Evolutionary conservation across 2,113 vertebrate species (phyloP).

Genomic region (Parus major): DNA sequence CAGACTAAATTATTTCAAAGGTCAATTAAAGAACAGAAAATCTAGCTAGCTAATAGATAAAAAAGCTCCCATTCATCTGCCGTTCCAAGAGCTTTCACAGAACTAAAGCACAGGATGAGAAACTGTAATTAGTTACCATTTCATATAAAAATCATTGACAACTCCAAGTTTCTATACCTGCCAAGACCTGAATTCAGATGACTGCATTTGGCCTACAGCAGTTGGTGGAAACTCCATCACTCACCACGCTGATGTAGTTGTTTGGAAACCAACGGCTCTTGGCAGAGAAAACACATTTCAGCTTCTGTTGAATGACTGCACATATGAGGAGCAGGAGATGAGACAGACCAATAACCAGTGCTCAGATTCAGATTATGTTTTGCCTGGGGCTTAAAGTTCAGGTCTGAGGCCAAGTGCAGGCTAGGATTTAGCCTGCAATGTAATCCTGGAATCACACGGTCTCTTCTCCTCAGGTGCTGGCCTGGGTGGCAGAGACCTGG

Average conservation of each 20-base stretch:
- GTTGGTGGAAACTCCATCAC: slow-evolving; percentile 64
- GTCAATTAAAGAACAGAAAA: slow-evolving; percentile 62
- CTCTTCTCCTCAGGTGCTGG: background rate
- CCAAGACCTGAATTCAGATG: slow-evolving; percentile 58
- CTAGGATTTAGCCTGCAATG: slow-evolving; percentile 45
- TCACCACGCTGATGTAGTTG: slow-evolving; percentile 39
- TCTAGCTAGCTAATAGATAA: background rate
- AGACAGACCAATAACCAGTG: background rate
- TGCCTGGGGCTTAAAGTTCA: slow-evolving; percentile 58
- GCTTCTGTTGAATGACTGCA: slow-evolving; percentile 65
- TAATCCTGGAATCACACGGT: slow-evolving; percentile 21
- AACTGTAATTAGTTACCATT: background rate
- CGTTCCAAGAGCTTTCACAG: background rate
- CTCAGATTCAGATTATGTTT: slow-evolving; percentile 45
- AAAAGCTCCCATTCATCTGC: background rate
- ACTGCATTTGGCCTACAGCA: slow-evolving; percentile 54
- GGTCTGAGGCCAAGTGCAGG: slow-evolving; percentile 41
- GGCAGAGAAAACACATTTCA: slow-evolving; percentile 46
- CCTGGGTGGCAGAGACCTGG: background rate
- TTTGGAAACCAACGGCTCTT: slow-evolving; percentile 45
- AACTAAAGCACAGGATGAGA: background rate
- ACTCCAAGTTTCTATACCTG: slow-evolving; percentile 31
- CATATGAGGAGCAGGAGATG: slow-evolving; percentile 39
- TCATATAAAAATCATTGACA: slow-evolving; percentile 7
- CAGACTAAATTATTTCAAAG: slow-evolving; percentile 57